Evolutionary conservation across 2,113 vertebrate genomes (phyloP).

Genomic region (Myotis davidii): DNA sequence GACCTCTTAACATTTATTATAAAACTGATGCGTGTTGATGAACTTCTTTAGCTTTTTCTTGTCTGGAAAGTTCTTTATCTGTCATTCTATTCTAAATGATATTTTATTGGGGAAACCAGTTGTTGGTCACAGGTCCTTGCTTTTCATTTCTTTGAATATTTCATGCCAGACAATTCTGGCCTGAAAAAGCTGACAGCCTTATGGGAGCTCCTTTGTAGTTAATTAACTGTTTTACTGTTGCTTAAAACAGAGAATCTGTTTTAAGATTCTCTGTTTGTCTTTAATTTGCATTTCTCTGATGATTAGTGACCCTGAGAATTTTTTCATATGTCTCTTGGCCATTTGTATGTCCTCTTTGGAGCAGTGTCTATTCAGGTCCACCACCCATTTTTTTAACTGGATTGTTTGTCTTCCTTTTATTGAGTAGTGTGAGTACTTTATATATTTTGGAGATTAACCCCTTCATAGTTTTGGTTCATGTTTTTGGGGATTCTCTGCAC

Average conservation of each 20-base stretch:
- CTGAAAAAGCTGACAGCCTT: not conserved
- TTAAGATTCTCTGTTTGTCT: not conserved
- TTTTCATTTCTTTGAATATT: not conserved
- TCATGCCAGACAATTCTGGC: not conserved
- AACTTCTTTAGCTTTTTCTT: not conserved
- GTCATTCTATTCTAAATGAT: not conserved
- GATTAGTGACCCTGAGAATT: not conserved
- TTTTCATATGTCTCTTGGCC: not conserved
- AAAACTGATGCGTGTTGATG: not conserved
- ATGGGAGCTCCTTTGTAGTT: not conserved
- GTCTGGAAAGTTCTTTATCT: not conserved
- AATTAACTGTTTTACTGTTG: not conserved
- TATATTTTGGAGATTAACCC: not conserved
- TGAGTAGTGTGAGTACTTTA: not conserved
- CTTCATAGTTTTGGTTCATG: not conserved
- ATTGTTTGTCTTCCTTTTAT: not conserved
- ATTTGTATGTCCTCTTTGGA: not conserved
- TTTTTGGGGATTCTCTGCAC: not conserved
- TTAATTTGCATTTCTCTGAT: not conserved
- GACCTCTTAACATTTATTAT: not conserved
- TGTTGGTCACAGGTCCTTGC: not conserved
- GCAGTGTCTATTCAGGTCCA: not conserved
- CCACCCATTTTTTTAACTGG: not conserved
- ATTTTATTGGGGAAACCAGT: not conserved
- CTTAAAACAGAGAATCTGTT: no score